Conservation (phyloP, 2,797 vertebrate species). For the Gymnothorax javanicus region DNA sequence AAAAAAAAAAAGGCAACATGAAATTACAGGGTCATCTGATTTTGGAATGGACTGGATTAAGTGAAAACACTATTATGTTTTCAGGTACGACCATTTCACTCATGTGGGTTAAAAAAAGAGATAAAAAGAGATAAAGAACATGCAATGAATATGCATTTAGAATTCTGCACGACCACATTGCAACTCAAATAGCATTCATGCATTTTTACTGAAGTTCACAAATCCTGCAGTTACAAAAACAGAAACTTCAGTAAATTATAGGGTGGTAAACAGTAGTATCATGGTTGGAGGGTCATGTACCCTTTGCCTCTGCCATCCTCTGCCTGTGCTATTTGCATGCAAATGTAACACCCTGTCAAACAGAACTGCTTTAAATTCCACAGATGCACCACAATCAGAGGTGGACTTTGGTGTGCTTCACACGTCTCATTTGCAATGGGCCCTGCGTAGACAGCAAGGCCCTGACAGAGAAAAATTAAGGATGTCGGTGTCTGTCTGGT, state of each 20-base stretch:
- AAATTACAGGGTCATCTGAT: neutral
- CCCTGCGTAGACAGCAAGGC: neutral
- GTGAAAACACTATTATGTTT: neutral
- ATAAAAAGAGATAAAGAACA: neutral
- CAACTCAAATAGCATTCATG: neutral
- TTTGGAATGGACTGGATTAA: neutral
- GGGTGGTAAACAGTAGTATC: neutral
- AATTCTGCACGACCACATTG: neutral
- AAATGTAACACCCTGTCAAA: neutral
- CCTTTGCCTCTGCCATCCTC: neutral
- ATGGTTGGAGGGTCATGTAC: neutral
- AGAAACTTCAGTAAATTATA: neutral
- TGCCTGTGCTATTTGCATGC: neutral
- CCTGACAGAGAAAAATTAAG: neutral
- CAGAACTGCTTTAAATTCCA: conserved; percentile 6
- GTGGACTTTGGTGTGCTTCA: neutral
- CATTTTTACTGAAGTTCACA: neutral
- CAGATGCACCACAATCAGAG: neutral
- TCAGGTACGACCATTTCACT: neutral
- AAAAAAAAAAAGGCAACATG: neutral
- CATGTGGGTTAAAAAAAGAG: neutral
- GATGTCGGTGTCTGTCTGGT: neutral
- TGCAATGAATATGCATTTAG: neutral
- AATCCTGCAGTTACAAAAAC: neutral
- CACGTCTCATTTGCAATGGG: neutral